Conservation (phyloP, 2,797 vertebrate genomes). For the Novumbra hubbsi region DNA sequence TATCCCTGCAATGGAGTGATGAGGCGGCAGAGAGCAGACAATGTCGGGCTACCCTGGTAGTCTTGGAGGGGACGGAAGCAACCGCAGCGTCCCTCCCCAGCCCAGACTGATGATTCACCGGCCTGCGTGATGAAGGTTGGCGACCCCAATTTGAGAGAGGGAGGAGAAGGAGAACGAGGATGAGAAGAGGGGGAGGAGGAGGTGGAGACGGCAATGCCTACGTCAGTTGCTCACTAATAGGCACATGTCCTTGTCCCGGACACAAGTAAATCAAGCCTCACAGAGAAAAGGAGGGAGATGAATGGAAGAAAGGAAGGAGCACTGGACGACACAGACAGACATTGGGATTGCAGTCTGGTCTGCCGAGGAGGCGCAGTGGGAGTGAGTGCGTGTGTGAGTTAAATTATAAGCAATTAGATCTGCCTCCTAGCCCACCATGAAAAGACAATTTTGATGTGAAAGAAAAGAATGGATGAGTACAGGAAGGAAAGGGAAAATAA, state of each 20-base stretch:
- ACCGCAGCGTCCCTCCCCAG: constrained; percentile 35
- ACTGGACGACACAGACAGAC: constrained; percentile 24
- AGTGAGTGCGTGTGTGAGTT: constrained; percentile 59
- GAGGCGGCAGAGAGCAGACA: constrained; percentile 76
- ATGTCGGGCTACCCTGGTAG: constrained; percentile 76
- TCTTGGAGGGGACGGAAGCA: constrained; percentile 69
- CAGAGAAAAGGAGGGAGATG: not conserved
- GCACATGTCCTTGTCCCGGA: constrained; percentile 80
- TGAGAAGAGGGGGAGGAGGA: constrained; percentile 9
- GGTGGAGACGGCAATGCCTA: constrained; percentile 49
- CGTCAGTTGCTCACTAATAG: constrained; percentile 75
- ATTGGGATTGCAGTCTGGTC: constrained; percentile 53
- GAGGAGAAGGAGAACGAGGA: constrained; percentile 30
- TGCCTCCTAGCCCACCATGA: constrained; percentile 41
- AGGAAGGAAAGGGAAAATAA: constrained; percentile 13
- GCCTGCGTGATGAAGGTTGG: constrained; percentile 70
- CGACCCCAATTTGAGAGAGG: constrained; percentile 72
- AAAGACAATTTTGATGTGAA: constrained; percentile 56
- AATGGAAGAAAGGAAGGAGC: not conserved
- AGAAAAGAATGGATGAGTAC: constrained; percentile 21
- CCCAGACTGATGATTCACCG: constrained; percentile 71
- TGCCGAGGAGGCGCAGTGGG: constrained; percentile 32
- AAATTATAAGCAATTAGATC: constrained; percentile 64
- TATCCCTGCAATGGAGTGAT: constrained; percentile 58
- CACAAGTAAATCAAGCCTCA: constrained; percentile 73